These are phyloP conservation scores for Liparis tanakae DNA, from an alignment of 2,797 vertebrate genomes.

Conservation along the genomic window DNA sequence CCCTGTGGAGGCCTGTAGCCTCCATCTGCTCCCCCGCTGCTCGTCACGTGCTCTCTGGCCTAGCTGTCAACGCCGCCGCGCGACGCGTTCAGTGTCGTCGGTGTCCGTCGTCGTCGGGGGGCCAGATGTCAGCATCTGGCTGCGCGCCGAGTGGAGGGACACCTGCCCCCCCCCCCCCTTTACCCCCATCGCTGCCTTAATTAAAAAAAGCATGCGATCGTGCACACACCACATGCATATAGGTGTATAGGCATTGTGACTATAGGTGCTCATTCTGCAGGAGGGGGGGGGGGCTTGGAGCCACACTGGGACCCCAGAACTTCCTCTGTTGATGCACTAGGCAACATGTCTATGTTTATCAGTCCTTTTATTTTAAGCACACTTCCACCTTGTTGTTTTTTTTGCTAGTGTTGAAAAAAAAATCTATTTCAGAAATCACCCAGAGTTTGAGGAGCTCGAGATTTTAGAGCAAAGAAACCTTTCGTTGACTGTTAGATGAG, in stretches of 20 bases:
- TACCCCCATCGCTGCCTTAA: no score
- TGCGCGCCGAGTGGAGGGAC: constrained; percentile 38
- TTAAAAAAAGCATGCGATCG: background rate
- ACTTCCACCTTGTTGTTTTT: background rate
- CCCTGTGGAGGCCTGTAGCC: constrained; percentile 55
- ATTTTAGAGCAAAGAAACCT: background rate
- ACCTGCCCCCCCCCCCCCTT: constrained; percentile 37
- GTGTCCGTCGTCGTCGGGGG: constrained; percentile 10
- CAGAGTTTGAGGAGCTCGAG: no score
- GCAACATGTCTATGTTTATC: background rate
- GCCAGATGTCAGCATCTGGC: constrained; percentile 69
- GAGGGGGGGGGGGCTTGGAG: background rate
- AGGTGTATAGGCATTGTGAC: background rate
- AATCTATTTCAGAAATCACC: background rate
- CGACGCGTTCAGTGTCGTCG: background rate
- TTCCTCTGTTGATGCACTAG: background rate
- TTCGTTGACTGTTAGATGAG: background rate
- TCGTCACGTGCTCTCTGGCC: constrained; percentile 56
- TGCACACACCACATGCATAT: background rate
- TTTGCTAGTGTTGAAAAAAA: no score
- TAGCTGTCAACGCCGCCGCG: constrained; percentile 42
- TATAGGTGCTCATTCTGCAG: background rate
- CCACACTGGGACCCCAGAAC: background rate
- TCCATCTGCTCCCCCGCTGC: constrained; percentile 52
- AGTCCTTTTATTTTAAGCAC: background rate